phyloP scores from a whole-genome alignment of 2,888 invertebrate species.

The Tachina fera region DNA sequence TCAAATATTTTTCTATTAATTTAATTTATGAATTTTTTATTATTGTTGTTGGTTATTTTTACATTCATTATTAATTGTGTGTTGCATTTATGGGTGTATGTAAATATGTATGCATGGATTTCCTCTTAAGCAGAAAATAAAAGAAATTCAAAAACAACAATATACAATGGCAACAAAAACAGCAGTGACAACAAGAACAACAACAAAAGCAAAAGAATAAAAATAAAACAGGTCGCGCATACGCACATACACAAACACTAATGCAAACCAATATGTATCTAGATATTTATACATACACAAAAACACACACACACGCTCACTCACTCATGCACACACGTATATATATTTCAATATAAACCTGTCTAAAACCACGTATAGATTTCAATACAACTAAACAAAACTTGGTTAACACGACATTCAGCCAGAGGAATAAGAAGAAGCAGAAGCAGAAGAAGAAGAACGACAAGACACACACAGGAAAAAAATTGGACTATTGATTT shows the following conservation, averaged over 20 bases:
- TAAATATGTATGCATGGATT: constrained; percentile 40
- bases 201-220: constrained; percentile 1
- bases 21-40: constrained; percentile 24
- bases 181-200: constrained; percentile 26
- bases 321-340: neutral
- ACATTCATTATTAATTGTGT: constrained; percentile 24
- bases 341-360: constrained; percentile 49
- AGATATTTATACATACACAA: too few relatives aligned
- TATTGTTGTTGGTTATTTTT: constrained; percentile 36
- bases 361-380: constrained; percentile 66
- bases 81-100: neutral
- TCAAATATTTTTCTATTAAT: constrained; percentile 20
- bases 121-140: constrained; percentile 51
- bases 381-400: constrained; percentile 41
- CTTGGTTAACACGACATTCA: constrained; percentile 44
- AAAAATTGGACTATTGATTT: constrained; percentile 44
- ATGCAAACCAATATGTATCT: neutral
- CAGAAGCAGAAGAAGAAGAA: constrained; percentile 7
- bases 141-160: constrained; percentile 46
- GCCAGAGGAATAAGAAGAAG: neutral
- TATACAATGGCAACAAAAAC: neutral
- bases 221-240: constrained; percentile 70
- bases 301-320: neutral
- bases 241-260: constrained; percentile 43
- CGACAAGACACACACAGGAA: constrained; percentile 3